These are phyloP conservation scores for Callosobruchus maculatus DNA, from an alignment of 2,888 invertebrate genomes.

Conservation along the genomic window DNA sequence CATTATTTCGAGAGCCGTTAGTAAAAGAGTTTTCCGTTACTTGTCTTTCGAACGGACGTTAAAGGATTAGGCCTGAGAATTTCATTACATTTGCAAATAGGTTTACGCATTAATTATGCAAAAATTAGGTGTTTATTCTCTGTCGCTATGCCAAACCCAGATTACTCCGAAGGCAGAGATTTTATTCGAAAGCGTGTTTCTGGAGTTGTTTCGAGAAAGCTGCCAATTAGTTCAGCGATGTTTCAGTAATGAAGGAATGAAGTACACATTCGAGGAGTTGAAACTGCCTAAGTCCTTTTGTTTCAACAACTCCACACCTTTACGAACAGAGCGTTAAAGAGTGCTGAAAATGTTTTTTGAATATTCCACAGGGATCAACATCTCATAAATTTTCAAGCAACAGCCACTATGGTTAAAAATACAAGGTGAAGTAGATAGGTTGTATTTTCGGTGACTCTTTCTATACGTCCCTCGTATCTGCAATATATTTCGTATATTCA, in stretches of 20 bases:
- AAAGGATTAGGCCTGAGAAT: conserved; percentile 24
- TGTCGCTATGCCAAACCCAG: conserved; percentile 20
- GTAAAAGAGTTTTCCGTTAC: neutral
- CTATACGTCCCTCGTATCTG: too few relatives aligned
- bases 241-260: neutral
- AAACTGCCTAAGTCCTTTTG: neutral
- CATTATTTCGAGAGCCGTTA: neutral
- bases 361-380: too few relatives aligned
- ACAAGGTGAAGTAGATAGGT: too few relatives aligned
- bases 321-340: too few relatives aligned
- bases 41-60: conserved; percentile 17
- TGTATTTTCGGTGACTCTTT: too few relatives aligned
- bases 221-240: neutral
- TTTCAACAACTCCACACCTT: too few relatives aligned
- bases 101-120: conserved; percentile 29
- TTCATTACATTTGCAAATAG: conserved; percentile 28
- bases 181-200: neutral
- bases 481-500: neutral
- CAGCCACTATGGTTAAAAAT: too few relatives aligned
- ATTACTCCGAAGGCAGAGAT: conserved; percentile 11
- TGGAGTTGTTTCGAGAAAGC: neutral
- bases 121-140: conserved; percentile 30
- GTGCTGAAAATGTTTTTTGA: too few relatives aligned
- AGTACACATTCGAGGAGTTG: neutral
- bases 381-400: too few relatives aligned